Percentiles rank a stretch among this genome's conserved stretches.
Conservation (phyloP, 2,113 vertebrate species). For the Tichodroma muraria region DNA sequence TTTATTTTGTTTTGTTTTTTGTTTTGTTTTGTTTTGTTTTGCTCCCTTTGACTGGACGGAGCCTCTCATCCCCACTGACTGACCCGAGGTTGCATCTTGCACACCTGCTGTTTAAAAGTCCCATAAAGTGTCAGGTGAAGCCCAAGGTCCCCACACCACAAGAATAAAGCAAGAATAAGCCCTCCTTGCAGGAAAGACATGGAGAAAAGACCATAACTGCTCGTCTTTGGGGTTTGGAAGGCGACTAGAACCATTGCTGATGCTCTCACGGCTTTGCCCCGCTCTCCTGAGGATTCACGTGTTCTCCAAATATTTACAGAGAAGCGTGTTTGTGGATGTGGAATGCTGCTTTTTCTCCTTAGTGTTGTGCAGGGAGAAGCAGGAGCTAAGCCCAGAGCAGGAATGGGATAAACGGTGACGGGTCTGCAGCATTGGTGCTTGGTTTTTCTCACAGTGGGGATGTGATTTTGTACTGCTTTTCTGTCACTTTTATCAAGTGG, state of each 20-base stretch:
- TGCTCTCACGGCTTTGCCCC: not conserved
- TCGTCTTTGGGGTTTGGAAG: not conserved
- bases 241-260: not conserved
- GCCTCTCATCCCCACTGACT: slow-evolving; percentile 22
- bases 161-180: not conserved
- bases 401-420: fast-evolving
- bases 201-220: not conserved
- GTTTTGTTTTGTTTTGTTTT: not conserved
- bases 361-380: not conserved
- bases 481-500: not conserved
- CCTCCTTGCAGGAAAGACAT: not conserved
- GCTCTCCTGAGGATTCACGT: not conserved
- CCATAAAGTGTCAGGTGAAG: slow-evolving; percentile 6
- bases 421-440: fast-evolving
- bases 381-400: not conserved
- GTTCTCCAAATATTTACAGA: not conserved
- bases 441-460: not conserved
- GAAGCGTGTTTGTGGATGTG: not conserved
- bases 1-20: not conserved
- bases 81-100: slow-evolving; percentile 22
- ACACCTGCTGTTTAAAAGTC: slow-evolving; percentile 61
- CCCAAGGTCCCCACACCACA: not conserved
- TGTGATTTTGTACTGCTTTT: not conserved
- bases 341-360: not conserved
- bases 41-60: not conserved